Evolutionary conservation across 2,888 invertebrate genomes (phyloP).

Genomic region (Cynaeus angustus): DNA sequence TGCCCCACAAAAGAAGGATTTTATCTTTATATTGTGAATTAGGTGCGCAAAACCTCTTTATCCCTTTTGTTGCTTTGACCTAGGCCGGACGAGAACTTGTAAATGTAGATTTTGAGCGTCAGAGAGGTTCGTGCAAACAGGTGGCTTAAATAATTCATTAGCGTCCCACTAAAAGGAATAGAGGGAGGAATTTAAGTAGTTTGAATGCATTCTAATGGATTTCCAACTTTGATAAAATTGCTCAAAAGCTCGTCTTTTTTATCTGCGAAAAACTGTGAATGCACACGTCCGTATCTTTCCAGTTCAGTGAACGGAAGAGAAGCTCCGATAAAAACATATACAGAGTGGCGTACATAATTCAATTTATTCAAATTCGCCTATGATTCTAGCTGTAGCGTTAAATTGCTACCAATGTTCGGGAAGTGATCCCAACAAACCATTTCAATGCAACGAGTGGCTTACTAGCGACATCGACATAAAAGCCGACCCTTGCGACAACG

Average conservation of each 20-base stretch:
- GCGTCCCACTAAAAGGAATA: neutral
- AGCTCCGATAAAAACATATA: no score
- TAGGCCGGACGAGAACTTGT: neutral
- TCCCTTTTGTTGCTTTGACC: neutral
- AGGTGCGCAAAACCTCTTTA: no score
- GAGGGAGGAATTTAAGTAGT: neutral
- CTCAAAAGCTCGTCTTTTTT: no score
- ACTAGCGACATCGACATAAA: conserved; percentile 76
- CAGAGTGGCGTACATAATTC: no score
- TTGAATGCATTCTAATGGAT: no score
- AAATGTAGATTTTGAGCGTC: conserved; percentile 1
- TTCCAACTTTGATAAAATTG: neutral
- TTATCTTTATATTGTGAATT: no score
- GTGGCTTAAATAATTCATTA: conserved; percentile 18
- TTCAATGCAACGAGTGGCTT: conserved; percentile 89
- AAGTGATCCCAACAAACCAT: conserved; percentile 82
- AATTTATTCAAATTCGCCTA: neutral
- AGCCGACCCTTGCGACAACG: conserved; percentile 83
- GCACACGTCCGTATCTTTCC: neutral
- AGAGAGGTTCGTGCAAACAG: neutral
- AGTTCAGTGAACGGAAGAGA: neutral
- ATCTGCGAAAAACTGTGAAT: neutral
- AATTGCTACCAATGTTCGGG: conserved; percentile 94
- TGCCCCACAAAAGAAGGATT: no score
- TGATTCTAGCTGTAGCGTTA: conserved; percentile 66